A percentile compares a stretch with the other conserved stretches of the same genome.
Conservation (phyloP, 2,797 vertebrate species). For the Bovichtus variegatus region DNA sequence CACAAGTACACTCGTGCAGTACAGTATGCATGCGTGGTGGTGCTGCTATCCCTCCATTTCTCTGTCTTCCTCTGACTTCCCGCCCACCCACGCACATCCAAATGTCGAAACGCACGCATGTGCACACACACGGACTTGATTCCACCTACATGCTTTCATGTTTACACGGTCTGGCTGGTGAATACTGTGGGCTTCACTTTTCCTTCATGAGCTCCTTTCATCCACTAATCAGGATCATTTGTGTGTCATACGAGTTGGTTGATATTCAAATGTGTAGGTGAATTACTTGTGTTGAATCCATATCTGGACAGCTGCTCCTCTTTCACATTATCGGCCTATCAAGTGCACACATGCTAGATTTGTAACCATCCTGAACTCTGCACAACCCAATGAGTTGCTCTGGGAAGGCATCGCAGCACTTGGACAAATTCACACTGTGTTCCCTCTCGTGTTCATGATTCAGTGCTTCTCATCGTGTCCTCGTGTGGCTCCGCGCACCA, state of each 20-base stretch:
- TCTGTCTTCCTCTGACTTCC: constrained; percentile 45
- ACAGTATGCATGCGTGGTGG: constrained; percentile 33
- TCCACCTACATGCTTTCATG: constrained; percentile 61
- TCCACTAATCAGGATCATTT: background rate
- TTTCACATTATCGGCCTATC: constrained; percentile 7
- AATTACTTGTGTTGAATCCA: constrained; percentile 22
- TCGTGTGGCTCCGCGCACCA: constrained; percentile 51
- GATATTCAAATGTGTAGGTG: background rate
- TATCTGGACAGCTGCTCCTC: constrained; percentile 29
- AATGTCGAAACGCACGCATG: constrained; percentile 29
- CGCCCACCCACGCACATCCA: constrained; percentile 45
- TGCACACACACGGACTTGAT: constrained; percentile 12
- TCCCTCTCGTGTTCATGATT: constrained; percentile 49
- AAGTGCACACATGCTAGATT: background rate
- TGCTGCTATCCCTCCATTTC: constrained; percentile 3
- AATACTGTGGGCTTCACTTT: constrained; percentile 19
- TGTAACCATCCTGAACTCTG: constrained; percentile 37
- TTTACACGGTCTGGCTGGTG: constrained; percentile 41
- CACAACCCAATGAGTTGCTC: constrained; percentile 29
- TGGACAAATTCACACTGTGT: constrained; percentile 47
- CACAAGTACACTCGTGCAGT: constrained; percentile 46
- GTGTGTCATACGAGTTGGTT: background rate
- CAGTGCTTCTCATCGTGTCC: constrained; percentile 57
- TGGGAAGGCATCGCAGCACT: constrained; percentile 31
- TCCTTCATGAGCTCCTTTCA: background rate